These are phyloP conservation scores for Samia ricini DNA, from an alignment of 1,140 invertebrate species.

Conservation along the genomic window DNA sequence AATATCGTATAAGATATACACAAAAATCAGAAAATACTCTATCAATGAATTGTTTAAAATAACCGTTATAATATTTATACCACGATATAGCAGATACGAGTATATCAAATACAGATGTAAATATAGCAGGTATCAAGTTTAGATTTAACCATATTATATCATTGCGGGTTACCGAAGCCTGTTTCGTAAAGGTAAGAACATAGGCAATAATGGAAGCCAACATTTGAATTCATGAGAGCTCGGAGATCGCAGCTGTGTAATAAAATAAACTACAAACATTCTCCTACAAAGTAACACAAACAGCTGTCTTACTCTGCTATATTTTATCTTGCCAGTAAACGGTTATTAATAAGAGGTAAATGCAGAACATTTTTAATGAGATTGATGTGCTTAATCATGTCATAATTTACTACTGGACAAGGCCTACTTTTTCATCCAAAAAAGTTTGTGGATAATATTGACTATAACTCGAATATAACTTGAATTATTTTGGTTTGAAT, in stretches of 20 bases:
- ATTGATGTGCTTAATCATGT: too few relatives aligned
- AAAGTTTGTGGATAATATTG: too few relatives aligned
- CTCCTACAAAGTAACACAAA: not conserved
- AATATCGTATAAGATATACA: too few relatives aligned
- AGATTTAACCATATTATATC: not conserved
- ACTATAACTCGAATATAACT: too few relatives aligned
- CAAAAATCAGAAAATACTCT: too few relatives aligned
- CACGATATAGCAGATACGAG: not conserved
- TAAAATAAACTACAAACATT: slow-evolving; percentile 20
- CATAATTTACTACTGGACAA: too few relatives aligned
- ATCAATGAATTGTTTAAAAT: too few relatives aligned
- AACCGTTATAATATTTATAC: too few relatives aligned
- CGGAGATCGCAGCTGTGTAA: slow-evolving; percentile 24
- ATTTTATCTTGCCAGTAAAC: not conserved
- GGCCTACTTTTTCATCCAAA: too few relatives aligned
- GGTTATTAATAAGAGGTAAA: too few relatives aligned
- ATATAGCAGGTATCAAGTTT: not conserved
- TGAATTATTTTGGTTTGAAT: too few relatives aligned
- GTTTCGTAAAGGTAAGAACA: slow-evolving; percentile 14
- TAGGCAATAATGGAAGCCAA: slow-evolving; percentile 25
- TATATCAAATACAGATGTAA: not conserved
- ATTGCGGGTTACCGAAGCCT: slow-evolving; percentile 2
- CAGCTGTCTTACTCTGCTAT: not conserved
- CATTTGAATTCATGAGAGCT: slow-evolving; percentile 25
- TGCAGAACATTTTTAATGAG: too few relatives aligned